These are phyloP conservation scores for Cyanocitta stelleri DNA, from an alignment of 2,113 vertebrate genomes.

Conservation along the genomic window DNA sequence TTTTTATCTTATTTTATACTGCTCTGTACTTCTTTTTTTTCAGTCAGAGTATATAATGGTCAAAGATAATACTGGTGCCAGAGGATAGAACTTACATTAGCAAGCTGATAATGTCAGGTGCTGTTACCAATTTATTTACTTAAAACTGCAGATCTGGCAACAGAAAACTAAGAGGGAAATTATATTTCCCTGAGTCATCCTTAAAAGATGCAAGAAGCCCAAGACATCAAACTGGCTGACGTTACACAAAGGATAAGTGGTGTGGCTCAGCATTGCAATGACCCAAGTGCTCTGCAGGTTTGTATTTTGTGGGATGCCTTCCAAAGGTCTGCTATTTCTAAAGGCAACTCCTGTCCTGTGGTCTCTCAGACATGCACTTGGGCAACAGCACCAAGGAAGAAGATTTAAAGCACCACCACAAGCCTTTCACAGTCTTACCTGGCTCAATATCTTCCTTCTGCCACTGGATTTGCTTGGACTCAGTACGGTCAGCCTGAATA, in stretches of 20 bases:
- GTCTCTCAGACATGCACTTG: accelerated
- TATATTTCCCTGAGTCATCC: neutral
- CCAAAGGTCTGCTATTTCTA: neutral
- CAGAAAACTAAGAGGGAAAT: neutral
- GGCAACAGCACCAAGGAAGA: neutral
- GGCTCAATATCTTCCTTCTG: neutral
- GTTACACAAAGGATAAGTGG: neutral
- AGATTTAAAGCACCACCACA: neutral
- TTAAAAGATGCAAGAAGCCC: neutral
- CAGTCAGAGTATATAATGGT: neutral
- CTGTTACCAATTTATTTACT: neutral
- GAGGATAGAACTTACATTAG: slow-evolving; percentile 2
- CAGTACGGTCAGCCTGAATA: neutral
- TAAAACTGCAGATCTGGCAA: neutral
- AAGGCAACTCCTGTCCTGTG: neutral
- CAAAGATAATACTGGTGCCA: neutral
- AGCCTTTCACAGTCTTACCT: neutral
- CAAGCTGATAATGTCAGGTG: neutral
- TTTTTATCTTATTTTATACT: neutral
- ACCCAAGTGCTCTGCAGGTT: neutral
- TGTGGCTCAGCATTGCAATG: neutral
- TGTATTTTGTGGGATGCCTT: neutral
- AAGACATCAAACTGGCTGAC: neutral
- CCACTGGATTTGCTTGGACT: neutral
- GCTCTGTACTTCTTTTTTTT: neutral